Conservation (phyloP, 2,797 vertebrate genomes). For the Heteromormyrus szaboi region DNA sequence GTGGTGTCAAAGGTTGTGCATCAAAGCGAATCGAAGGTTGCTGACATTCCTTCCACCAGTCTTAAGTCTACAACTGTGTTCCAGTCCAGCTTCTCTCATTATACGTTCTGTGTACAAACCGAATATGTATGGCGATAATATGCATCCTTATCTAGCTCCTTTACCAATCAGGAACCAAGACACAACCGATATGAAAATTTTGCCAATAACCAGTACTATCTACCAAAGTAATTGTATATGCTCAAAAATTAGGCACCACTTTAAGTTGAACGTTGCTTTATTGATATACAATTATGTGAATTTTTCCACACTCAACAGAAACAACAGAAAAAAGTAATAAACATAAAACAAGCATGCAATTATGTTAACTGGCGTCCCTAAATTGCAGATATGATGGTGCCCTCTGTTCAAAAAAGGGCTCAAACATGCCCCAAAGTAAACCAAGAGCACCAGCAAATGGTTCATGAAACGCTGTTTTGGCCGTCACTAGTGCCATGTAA, state of each 20-base stretch:
- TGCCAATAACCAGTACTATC: background rate
- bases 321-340: background rate
- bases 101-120: background rate
- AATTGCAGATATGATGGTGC: background rate
- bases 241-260: background rate
- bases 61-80: background rate
- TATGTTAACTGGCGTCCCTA: background rate
- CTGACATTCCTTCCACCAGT: background rate
- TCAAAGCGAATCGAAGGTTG: background rate
- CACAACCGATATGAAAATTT: background rate
- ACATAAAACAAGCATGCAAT: background rate
- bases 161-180: background rate
- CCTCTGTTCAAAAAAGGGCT: background rate
- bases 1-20: background rate
- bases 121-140: background rate
- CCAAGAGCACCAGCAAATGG: background rate
- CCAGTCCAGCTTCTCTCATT: background rate
- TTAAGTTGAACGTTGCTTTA: background rate
- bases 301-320: background rate
- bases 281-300: background rate
- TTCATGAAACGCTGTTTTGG: background rate
- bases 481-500: background rate
- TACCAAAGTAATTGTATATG: background rate
- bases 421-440: background rate
- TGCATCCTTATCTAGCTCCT: background rate